phyloP scores from a whole-genome alignment of 2,888 invertebrate genomes.

The Philhelius pedissequus region DNA sequence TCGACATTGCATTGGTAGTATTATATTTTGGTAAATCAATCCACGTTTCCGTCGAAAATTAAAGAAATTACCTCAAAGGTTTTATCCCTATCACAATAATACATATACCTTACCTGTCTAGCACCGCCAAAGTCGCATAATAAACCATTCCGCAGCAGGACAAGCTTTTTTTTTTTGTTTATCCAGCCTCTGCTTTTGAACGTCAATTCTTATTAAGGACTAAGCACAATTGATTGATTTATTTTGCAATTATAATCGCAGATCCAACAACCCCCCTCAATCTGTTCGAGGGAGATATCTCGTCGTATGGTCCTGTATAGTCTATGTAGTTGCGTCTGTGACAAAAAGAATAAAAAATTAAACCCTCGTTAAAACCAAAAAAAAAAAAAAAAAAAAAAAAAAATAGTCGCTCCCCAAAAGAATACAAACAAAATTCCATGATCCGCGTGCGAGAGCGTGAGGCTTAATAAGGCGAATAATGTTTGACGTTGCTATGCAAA shows the following conservation, averaged over 20 bases:
- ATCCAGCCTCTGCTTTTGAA: slow-evolving; percentile 58
- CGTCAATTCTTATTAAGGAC: slow-evolving; percentile 72
- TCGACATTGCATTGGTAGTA: neutral
- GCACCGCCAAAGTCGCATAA: slow-evolving; percentile 4
- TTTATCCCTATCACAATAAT: slow-evolving; percentile 4
- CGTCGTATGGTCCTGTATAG: too few species aligned
- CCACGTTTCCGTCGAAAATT: slow-evolving; percentile 26
- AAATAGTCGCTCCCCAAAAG: slow-evolving; percentile 36
- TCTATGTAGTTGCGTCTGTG: neutral
- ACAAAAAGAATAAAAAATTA: neutral
- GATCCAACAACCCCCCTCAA: slow-evolving; percentile 45
- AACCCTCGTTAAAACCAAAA: slow-evolving; percentile 19
- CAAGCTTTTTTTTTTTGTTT: slow-evolving; percentile 55
- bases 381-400: slow-evolving; percentile 40
- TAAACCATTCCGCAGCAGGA: slow-evolving; percentile 55
- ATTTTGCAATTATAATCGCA: slow-evolving; percentile 71
- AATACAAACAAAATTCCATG: slow-evolving; percentile 25
- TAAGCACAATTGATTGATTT: slow-evolving; percentile 72
- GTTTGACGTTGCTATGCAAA: slow-evolving; percentile 52
- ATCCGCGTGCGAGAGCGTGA: slow-evolving; percentile 46
- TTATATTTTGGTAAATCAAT: slow-evolving; percentile 4
- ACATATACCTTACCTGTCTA: neutral
- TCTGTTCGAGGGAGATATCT: neutral
- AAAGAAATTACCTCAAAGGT: slow-evolving; percentile 24
- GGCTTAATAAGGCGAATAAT: slow-evolving; percentile 61